Base-by-base conservation (phyloP, 1,140 invertebrate genomes). In the Metopolophium dirhodum region DNA sequence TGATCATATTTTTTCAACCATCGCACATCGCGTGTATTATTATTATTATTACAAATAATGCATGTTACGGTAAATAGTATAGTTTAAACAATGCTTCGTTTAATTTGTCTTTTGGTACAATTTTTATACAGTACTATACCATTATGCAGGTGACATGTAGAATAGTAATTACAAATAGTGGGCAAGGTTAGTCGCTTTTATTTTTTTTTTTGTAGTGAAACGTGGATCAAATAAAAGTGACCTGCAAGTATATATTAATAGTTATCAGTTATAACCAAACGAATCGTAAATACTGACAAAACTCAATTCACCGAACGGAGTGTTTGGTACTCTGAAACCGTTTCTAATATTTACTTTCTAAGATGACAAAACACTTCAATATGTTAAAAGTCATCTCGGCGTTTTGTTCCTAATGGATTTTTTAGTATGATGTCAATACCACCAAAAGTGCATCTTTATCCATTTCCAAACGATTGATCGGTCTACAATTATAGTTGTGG, bases 311-410 rank as follows among this genome's bases (percentile, higher is more conserved):
- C 83, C 6, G 26, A 47, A 86, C 83, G 47, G 37, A 47, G 26
- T 86, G 41, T 86, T 86, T 30, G 26, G 41, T 47, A 47, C 18
- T 18, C 49, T 35, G 22, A 88, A 88, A 88, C 49, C 20, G 35
- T 88, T 88, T 51, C 87, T 51, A 89, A 89, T 57, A 57, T 89
- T 51, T 89, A 89, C 87, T 26, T 89, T 57, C 22, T 14, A 6
- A 54, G 87, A 57, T 54, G 49, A n/a, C 2, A 57, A 89, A 89
- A 54, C 49, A 23, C n/a, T 57, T 89, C 51, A 11, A 57, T 37
- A 89, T 89, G n/a, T 57, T 89, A 89, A 57, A 89, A 89, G 49
- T 54, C 51, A 37, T 88, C n/a, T 88, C 2, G 41, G 26, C 6
- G 30, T 87, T 54, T 37, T 89, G 23, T 54, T 89, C 20, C n/a